Base-by-base conservation (phyloP, 2,113 vertebrate genomes). In the Marcusenius ussheri region DNA sequence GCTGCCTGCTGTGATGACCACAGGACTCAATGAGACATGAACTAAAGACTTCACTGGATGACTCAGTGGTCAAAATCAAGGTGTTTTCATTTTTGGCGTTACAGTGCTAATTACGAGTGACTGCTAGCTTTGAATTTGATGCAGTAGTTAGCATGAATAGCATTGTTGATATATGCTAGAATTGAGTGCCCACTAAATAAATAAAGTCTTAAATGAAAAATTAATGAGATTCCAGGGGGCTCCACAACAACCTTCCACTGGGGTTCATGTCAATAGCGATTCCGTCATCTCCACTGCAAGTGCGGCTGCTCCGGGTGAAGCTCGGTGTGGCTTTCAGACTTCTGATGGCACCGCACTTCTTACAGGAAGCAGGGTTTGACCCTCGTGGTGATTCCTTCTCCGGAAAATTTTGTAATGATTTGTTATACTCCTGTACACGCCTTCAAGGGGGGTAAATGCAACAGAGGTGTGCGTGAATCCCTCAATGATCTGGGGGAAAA, bases 101-200 rank as follows among this genome's bases (percentile, higher is more conserved):
- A 3, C 35, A 19, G 15, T 80, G 31, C 15, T 74, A 74, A 74
- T 74, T 35, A 35, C 10, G 5, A 39, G 31, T 77, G 9, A 39
- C 70, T 35, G 70, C 70, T 80, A 19, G 5, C 45, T 84, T 24
- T 84, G 45, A 83, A 42, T 49, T 10, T 47, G 80, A 84, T 84
- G 8, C 45, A n/a, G 39, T 5, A 47, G 83, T 84, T 84, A 84
- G 45, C 19, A n/a, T 84, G 83, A 84, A 47, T 46, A 4, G 42
- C 83, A 47, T n/a, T 47, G 24, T 47, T 47, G 83, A 80, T 39
- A 42, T 21, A 15, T 35, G 31, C 31, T 77, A n/a, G 15, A 80
- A 15, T 7, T 80, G 95, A 96, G 92, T 94, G 96, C 88, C 47
- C 62, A 6, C 87, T 66, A 50, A 89, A 46, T 92, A 15, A 31